Evolutionary conservation across 2,888 invertebrate species (phyloP).

Genomic region (Diarsia mendica): DNA sequence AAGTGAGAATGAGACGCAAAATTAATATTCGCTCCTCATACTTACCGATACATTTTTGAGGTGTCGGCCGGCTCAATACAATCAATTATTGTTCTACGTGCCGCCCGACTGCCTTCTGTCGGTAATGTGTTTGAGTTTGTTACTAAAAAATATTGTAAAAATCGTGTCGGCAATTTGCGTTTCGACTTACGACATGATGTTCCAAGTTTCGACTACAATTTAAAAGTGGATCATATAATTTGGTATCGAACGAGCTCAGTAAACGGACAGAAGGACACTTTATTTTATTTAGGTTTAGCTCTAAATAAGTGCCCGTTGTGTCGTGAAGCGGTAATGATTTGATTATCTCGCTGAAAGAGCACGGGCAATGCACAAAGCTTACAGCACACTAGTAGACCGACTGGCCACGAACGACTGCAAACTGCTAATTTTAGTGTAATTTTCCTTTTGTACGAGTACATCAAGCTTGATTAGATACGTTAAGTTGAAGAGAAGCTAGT

Average conservation of each 20-base stretch:
- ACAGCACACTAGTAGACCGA: constrained; percentile 62
- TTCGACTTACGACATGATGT: constrained; percentile 66
- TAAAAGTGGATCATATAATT: constrained; percentile 73
- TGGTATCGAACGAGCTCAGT: constrained; percentile 69
- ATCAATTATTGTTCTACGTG: constrained; percentile 89
- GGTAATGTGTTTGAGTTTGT: constrained; percentile 81
- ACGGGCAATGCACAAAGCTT: constrained; percentile 78
- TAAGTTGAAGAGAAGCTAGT: constrained; percentile 41
- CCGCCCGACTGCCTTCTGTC: constrained; percentile 85
- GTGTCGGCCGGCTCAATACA: constrained; percentile 86
- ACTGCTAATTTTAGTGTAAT: constrained; percentile 58
- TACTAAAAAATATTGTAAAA: constrained; percentile 78
- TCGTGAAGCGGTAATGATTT: constrained; percentile 83
- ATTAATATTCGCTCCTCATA: constrained; percentile 79
- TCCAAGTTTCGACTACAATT: constrained; percentile 65
- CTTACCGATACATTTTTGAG: constrained; percentile 83
- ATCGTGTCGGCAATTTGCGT: constrained; percentile 79
- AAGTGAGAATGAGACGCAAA: constrained; percentile 76
- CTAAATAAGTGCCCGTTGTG: constrained; percentile 80
- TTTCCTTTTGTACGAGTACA: constrained; percentile 52
- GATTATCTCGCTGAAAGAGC: constrained; percentile 84
- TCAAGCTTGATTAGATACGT: constrained; percentile 43
- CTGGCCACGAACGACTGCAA: constrained; percentile 54
- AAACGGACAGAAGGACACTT: constrained; percentile 63
- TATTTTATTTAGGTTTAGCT: constrained; percentile 72